Base-by-base conservation (phyloP, 2,797 vertebrate species). In the Falco cherrug region DNA sequence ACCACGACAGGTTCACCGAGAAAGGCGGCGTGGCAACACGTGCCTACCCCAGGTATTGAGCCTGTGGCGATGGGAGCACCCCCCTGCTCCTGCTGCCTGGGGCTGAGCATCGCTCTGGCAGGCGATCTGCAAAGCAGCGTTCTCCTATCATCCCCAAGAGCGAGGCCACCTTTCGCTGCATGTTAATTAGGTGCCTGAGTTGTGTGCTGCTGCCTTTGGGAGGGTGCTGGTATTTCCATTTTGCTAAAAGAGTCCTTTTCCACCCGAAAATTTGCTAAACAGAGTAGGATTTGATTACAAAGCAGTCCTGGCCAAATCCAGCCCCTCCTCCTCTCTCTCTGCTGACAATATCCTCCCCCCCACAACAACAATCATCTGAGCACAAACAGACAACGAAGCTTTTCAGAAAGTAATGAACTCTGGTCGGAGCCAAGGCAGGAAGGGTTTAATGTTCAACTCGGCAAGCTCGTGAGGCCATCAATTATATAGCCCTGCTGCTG, bases 321-420 rank as follows among this genome's bases (percentile, higher is more conserved):
- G 26, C 60, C 83, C 92, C 93, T 95, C 78, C 81, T 96, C 92
- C 65, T 80, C 87, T 93, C 88, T 93, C 88, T 84, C 77, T 43
- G 88, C 89, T 54, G 91, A 98, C 96, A 97, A 94, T 94, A 96
- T 92, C 95, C 96, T 97, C 91, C 85, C 87, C 90, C 97, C 97
- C 94, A 94, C 96, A 97, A 96, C 97, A 97, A 97, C 97, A 97
- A 97, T 97, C 96, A 97, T 98, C 96, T 94, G 94, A 97, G 96
- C 98, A 97, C 97, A 97, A 98, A 97, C 96, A 98, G 97, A 97
- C 97, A 77, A 93, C 90, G 79, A 95, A 97, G 97, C 97, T 97
- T 97, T 98, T 97, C 97, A 97, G 96, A 98, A 98, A 98, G 98
- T 98, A 98, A 98, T 98, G 98, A 98, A 98, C 97, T 98, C 97